phyloP scores from a whole-genome alignment of 1,140 invertebrate species.

The Battus philenor region DNA sequence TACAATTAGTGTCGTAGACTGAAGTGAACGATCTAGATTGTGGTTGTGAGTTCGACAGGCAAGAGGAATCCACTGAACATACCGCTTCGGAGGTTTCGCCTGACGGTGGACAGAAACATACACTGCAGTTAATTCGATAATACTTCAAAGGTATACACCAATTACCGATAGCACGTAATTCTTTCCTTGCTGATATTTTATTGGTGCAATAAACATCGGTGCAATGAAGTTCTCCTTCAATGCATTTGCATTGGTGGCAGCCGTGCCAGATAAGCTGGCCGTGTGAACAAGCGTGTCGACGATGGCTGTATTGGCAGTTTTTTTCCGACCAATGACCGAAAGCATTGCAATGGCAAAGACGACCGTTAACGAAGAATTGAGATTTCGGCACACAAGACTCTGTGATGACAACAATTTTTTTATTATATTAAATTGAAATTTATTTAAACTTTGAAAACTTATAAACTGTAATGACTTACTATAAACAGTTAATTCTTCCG shows the following conservation, averaged over 20 bases:
- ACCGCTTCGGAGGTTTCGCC: constrained; percentile 37
- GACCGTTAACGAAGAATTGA: constrained; percentile 1
- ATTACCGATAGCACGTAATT: constrained; percentile 18
- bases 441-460: background rate
- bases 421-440: background rate
- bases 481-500: background rate
- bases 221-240: constrained; percentile 42
- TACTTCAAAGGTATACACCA: constrained; percentile 51
- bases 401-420: background rate
- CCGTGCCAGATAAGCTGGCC: constrained; percentile 44
- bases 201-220: constrained; percentile 30
- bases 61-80: constrained; percentile 46
- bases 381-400: constrained; percentile 1
- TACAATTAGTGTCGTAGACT: constrained; percentile 36
- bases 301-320: constrained; percentile 8
- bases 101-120: constrained; percentile 53
- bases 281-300: constrained; percentile 33
- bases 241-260: constrained; percentile 48
- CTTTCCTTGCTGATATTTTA: constrained; percentile 11
- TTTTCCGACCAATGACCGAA: constrained; percentile 4
- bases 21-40: constrained; percentile 20
- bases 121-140: constrained; percentile 52
- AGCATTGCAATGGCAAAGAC: constrained; percentile 1
- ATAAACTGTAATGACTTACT: constrained; percentile 7
- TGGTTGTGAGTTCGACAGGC: constrained; percentile 21